These are phyloP conservation scores for Corythornis leucogaster DNA, from an alignment of 2,797 vertebrate species.

Conservation along the genomic window DNA sequence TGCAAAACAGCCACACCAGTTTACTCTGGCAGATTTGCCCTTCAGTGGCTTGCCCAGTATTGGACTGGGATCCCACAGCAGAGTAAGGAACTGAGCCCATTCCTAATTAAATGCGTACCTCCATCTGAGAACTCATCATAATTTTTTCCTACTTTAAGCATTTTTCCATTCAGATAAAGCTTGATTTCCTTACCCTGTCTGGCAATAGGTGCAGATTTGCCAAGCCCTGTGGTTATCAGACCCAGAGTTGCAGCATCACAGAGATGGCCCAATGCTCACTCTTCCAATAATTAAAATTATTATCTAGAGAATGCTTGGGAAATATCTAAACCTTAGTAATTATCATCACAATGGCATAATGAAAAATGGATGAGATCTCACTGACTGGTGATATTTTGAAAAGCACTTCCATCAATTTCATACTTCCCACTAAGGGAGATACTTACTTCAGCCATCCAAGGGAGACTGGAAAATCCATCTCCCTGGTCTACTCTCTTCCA, in stretches of 20 bases:
- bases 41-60: neutral
- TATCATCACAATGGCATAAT: neutral
- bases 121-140: neutral
- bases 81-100: neutral
- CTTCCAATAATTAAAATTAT: neutral
- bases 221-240: neutral
- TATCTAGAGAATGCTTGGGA: neutral
- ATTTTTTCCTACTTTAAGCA: neutral
- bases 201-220: neutral
- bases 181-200: neutral
- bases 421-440: neutral
- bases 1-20: neutral
- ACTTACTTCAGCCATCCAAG: neutral
- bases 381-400: neutral
- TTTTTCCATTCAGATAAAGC: neutral
- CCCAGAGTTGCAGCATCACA: neutral
- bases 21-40: slow-evolving; percentile 8
- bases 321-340: neutral
- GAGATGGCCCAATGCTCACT: neutral
- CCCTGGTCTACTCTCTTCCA: neutral
- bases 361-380: slow-evolving; percentile 23
- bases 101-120: neutral
- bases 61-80: neutral
- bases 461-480: neutral
- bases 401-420: neutral